Conservation (phyloP, 92 coral and sea anemone genomes). For the Umimayanthus chanpuru region DNA sequence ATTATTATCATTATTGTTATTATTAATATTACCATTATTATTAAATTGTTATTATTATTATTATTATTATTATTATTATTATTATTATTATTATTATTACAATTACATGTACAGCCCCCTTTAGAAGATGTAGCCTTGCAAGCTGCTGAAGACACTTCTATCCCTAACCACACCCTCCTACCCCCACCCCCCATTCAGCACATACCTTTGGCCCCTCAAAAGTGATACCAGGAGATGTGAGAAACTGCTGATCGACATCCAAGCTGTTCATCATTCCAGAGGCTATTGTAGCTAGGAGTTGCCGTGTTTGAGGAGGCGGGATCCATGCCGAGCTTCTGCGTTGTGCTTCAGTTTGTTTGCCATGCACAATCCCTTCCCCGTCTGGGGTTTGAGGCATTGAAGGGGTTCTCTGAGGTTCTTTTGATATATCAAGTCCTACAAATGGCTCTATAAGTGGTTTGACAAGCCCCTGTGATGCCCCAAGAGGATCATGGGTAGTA, state of each 20-base stretch:
- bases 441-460: conserved; percentile 47
- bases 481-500: conserved; percentile 25
- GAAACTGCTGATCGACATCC: conserved; percentile 81
- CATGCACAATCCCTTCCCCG: conserved; percentile 59
- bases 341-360: conserved; percentile 76
- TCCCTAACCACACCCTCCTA: neutral
- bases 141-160: neutral
- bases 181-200: neutral
- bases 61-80: too few relatives aligned
- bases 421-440: conserved; percentile 34
- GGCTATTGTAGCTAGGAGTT: conserved; percentile 75
- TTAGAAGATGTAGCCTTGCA: too few relatives aligned
- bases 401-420: conserved; percentile 46
- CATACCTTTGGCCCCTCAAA: conserved; percentile 78
- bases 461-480: conserved; percentile 24
- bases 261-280: conserved; percentile 84
- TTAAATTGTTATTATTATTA: too few relatives aligned
- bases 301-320: conserved; percentile 74
- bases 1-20: too few relatives aligned
- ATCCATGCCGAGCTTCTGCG: conserved; percentile 77
- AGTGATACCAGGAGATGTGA: conserved; percentile 84
- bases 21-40: too few relatives aligned
- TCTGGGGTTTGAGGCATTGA: conserved; percentile 76
- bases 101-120: too few relatives aligned
- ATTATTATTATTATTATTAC: too few relatives aligned